phyloP scores from a whole-genome alignment of 2,113 vertebrate genomes.

The Nannobrachium achirus region DNA sequence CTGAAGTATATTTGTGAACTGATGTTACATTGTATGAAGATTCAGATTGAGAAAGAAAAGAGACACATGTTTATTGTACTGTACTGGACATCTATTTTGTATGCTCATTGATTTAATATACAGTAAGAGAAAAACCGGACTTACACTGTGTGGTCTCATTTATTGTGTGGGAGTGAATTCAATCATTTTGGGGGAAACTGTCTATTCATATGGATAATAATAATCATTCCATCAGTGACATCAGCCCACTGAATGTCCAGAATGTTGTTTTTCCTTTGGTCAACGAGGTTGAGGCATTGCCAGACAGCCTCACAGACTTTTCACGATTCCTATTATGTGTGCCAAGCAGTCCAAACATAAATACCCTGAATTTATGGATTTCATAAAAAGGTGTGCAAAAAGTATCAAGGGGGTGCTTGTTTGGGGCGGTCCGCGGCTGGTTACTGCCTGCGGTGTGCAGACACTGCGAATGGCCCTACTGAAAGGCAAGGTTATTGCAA shows the following conservation, averaged over 20 bases:
- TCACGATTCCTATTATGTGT: constrained; percentile 31
- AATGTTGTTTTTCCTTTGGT: constrained; percentile 47
- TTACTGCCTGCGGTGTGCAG: constrained; percentile 13
- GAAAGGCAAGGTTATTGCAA: constrained; percentile 49
- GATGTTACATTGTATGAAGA: too few relatives aligned
- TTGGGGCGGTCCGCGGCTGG: constrained; percentile 13
- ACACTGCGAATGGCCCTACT: constrained; percentile 37
- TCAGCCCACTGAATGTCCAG: constrained; percentile 31
- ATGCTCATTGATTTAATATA: too few relatives aligned
- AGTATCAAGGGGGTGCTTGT: constrained; percentile 45
- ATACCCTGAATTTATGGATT: constrained; percentile 57
- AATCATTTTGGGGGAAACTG: too few relatives aligned
- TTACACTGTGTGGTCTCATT: too few relatives aligned
- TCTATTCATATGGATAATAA: too few relatives aligned
- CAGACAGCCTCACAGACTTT: constrained; percentile 38
- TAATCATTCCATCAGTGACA: too few relatives aligned
- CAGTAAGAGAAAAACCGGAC: too few relatives aligned
- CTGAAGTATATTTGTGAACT: too few relatives aligned
- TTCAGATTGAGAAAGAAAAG: too few relatives aligned
- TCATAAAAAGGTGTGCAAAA: constrained; percentile 36
- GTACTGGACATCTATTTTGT: too few relatives aligned
- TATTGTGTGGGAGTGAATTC: too few relatives aligned
- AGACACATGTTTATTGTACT: too few relatives aligned
- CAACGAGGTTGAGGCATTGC: constrained; percentile 39
- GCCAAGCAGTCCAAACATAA: constrained; percentile 35